A percentile compares a stretch with the other conserved stretches of the same genome.
These are phyloP conservation scores for Morphnarchus princeps DNA, from an alignment of 2,113 vertebrate genomes.

Conservation along the genomic window DNA sequence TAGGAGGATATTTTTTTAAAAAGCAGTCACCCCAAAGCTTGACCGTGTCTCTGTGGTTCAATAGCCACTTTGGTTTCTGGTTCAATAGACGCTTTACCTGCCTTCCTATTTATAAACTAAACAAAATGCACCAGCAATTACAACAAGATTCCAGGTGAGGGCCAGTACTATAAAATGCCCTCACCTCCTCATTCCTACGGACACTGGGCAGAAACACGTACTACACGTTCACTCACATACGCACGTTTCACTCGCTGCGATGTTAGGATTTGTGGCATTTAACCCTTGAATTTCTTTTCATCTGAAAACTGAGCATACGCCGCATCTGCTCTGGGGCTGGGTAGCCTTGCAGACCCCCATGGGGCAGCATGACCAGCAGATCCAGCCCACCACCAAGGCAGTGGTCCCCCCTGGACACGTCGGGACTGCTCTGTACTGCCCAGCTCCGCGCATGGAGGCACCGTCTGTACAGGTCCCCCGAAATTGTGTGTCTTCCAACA, in stretches of 20 bases:
- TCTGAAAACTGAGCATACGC: not conserved
- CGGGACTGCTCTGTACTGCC: too few relatives aligned
- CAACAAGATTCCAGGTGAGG: not conserved
- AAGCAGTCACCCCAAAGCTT: not conserved
- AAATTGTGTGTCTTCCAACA: not conserved
- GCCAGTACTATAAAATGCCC: not conserved
- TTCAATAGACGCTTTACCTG: not conserved
- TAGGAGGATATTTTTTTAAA: not conserved
- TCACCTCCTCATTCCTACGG: not conserved
- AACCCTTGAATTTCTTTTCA: not conserved
- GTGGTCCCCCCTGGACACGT: too few relatives aligned
- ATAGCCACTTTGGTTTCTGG: not conserved
- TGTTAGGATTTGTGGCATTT: not conserved
- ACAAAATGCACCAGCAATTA: not conserved
- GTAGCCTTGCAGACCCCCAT: not conserved
- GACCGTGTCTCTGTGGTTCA: not conserved
- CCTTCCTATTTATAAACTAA: not conserved
- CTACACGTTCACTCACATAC: not conserved
- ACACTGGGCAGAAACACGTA: accelerated
- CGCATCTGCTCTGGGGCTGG: not conserved
- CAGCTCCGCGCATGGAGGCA: accelerated
- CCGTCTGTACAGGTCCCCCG: not conserved
- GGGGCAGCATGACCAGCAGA: not conserved
- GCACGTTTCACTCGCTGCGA: accelerated
- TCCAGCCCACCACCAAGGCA: not conserved